Evolutionary conservation across 2,113 vertebrate genomes (phyloP), one percentile per base, ranked within the genome.

Genomic region (Crypturellus undulatus): DNA sequence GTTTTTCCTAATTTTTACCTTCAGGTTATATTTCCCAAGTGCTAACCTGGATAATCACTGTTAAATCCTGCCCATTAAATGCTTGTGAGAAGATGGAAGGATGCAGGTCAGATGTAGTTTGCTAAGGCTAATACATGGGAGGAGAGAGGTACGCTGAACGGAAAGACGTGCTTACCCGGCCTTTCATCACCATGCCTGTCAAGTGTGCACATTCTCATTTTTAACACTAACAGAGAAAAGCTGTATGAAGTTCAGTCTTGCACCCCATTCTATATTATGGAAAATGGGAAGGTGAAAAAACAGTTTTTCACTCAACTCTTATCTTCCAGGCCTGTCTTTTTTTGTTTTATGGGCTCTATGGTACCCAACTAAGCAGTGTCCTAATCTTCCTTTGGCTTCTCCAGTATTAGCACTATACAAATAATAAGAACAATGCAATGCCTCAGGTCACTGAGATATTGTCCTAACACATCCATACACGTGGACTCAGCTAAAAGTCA

Each of bases 1-100:
- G 14, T 78, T 95, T 62, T 89, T 95, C 63, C 28, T 79, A 79
- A 90, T 90, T 95, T 96, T 93, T 93, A 93, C 42, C 73, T 89
- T 52, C 40, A 73, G 79, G 59, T 26, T 76, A 28, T 47, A 9
- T 69, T 96, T 96, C 87, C 91, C 79, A 90, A 78, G 62, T 80
- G 72, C 36, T 93, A 87, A 91, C 83, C 52, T 78, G 70, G 58
- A 79, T 93, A 94, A 96, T 93, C 52, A 56, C 75, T 90, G 9
- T 64, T 85, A 93, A 97, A 90, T 91, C 42, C 73, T 91, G 63
- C 36, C 71, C 32, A 43, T 84, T 92, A 89, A 87, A 86, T 64
- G 47, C 59, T n/a, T 89, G 17, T 82, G 45, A 87, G 54, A 68
- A 68, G 21, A 52, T 40, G 12, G 30, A 78, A 71, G 21, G 18